These are phyloP conservation scores for Venusia cambrica DNA, from an alignment of 2,888 invertebrate species.

Conservation along the genomic window DNA sequence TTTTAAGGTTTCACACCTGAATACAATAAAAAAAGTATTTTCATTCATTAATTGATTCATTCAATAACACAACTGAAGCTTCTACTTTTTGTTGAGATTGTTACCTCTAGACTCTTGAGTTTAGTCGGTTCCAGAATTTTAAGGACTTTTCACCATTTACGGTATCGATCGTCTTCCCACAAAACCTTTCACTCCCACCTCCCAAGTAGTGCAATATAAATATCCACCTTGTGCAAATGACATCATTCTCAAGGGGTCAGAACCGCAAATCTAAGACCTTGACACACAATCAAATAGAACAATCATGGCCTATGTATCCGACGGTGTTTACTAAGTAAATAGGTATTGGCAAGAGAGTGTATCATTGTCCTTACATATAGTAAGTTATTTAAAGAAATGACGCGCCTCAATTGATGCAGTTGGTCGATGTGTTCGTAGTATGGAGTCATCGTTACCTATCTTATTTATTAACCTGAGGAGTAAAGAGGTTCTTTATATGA, in stretches of 20 bases:
- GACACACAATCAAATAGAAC: slow-evolving; percentile 10
- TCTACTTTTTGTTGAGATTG: no score
- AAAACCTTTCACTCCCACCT: no score
- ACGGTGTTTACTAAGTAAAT: slow-evolving; percentile 1
- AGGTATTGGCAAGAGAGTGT: slow-evolving; percentile 16
- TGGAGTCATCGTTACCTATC: slow-evolving; percentile 15
- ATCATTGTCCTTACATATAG: slow-evolving; percentile 18
- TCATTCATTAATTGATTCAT: no score
- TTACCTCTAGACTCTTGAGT: no score
- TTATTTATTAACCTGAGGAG: slow-evolving; percentile 10
- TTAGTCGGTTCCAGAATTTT: no score
- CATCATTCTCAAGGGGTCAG: slow-evolving; percentile 14
- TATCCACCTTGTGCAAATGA: slow-evolving; percentile 9
- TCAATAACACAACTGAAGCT: no score
- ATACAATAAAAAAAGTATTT: no score
- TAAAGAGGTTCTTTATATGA: slow-evolving; percentile 3
- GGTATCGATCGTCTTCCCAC: no score
- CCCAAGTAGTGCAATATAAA: no score
- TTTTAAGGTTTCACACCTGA: no score
- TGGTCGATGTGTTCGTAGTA: slow-evolving; percentile 10
- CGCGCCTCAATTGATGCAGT: slow-evolving; percentile 21
- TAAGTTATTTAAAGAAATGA: slow-evolving; percentile 23
- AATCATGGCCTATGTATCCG: slow-evolving; percentile 6
- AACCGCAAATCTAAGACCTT: slow-evolving; percentile 13
- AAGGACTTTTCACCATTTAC: no score